Evolutionary conservation across 2,888 invertebrate genomes (phyloP), one percentile per base, ranked within the genome.

Genomic region (Oscheius myriophilus): DNA sequence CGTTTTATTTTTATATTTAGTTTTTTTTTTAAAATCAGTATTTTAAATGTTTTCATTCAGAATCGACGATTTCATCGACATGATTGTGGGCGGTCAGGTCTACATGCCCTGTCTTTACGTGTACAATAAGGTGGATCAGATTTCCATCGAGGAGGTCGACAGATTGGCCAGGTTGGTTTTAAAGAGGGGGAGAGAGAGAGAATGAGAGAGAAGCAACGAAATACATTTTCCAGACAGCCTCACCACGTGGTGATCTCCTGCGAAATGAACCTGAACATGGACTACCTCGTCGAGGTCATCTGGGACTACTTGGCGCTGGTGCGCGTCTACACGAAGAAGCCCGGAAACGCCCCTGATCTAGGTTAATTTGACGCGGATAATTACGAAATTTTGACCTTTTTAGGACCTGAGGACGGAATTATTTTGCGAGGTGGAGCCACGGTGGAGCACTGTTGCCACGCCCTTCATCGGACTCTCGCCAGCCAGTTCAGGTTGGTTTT

Each of bases 81-180:
- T 98, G 63, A 95, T 99, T 25, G 82, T 82, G 61, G 85, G 84
- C 18, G 83, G 80, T 61, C 79, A 82, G 0, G 84, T 84, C 21
- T 96, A 97, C 89, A 90, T 98, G 87, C 95, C 96, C 64, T 99
- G 98, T 88, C 89, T 99, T 66, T 98, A 97, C 89, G 89, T 97
- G 66, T 98, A 97, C 89, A 99, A 99, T 89, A 99, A 99, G 91
- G 95, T 98, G 83, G 98, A 99, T 91, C 96, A 98, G 90, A 94
- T 98, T 85, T 94, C 96, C 61, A 95, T 99, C 79, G 97, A 99
- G 89, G 84, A 85, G 63, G 71, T 86, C 58, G 86, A 86, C 64
- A 75, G 84, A 41, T 91, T 98, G 87, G 97, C 97, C 3, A 90
- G 83, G 67, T 66, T 26, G 16, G 21, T 57, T 54, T 26, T 23